Conservation (phyloP, 1,140 invertebrate species). For the Hyposmocoma kahamanoa region DNA sequence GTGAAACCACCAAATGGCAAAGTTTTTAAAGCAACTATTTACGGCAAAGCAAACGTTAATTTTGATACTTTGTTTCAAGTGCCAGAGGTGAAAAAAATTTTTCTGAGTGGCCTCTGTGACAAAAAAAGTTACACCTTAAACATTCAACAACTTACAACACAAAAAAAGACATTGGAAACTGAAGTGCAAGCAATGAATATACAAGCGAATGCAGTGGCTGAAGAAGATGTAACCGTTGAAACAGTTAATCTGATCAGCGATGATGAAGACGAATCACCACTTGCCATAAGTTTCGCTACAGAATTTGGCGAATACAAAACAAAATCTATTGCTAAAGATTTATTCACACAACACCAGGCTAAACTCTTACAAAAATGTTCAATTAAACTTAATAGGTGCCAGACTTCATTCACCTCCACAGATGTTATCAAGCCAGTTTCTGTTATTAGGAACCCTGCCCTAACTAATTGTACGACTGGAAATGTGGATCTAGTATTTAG, state of each 20-base stretch:
- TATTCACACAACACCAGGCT: conserved; percentile 36
- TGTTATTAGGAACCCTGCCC: too few species aligned
- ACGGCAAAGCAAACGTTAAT: conserved; percentile 33
- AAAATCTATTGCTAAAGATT: conserved; percentile 16
- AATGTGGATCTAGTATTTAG: too few species aligned
- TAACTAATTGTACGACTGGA: too few species aligned
- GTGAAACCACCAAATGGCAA: conserved; percentile 47
- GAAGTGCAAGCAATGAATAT: conserved; percentile 16
- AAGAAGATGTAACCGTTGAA: conserved; percentile 25
- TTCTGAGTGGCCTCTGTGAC: conserved; percentile 29
- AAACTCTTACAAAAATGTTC: conserved; percentile 25
- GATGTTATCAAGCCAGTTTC: too few species aligned
- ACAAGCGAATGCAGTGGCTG: background rate
- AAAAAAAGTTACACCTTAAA: conserved; percentile 43
- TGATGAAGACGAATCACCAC: conserved; percentile 35
- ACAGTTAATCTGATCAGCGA: conserved; percentile 56
- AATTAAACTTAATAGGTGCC: conserved; percentile 3
- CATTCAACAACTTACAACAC: conserved; percentile 32
- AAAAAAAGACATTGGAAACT: conserved; percentile 13
- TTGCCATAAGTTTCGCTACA: conserved; percentile 25
- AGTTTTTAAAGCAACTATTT: conserved; percentile 44
- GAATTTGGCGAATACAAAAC: conserved; percentile 42
- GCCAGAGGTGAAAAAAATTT: conserved; percentile 29
- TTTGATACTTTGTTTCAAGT: conserved; percentile 41
- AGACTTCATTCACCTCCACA: too few species aligned